Base-by-base conservation (phyloP, 2,888 invertebrate species). In the Dryobotodes eremita region DNA sequence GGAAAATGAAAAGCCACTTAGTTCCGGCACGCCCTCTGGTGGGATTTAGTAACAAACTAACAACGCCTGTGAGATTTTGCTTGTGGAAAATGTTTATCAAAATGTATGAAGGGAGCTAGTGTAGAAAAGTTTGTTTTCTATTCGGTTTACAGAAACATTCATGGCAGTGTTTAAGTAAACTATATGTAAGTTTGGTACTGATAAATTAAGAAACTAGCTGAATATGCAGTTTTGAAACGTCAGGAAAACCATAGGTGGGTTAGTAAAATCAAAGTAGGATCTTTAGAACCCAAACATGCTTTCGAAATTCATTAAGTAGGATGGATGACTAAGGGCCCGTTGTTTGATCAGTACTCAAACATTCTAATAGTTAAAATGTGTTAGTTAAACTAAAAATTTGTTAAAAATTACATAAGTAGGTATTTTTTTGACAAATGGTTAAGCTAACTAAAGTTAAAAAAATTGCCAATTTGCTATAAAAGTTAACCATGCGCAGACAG, bases 1-100 rank as follows among this genome's bases (percentile, higher is more conserved):
- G 89, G 88, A 94, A 94, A 95, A 95, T 95, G 95, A 94, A 95
- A 95, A 94, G 93, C 94, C 94, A 94, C 95, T 95, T 94, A 95
- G 83, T 71, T 53, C 13, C 62, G 92, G 92, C 92, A 97, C 88
- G 95, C 91, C 97, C 96, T 87, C 92, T 93, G 84, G 90, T 88
- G 91, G 92, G 92, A 89, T 92, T 91, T 90, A 86, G 81, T 85
- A 80, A 89, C 90, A 90, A 92, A 91, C 91, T 89, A 90, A 84
- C 86, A 83, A 80, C 76, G 69, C 77, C 72, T 82, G 75, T 62
- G 78, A 72, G 77, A 72, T 78, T 75, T 82, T 82, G 23, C 26
- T 76, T 15, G 26, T 61, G 36, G 46, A 65, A 76, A 71, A 71
- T 76, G 48, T 79, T 68, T 77, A 65, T 73, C 23, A 73, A 62